Base-by-base conservation (phyloP, 2,797 vertebrate genomes). In the Zalophus californianus region DNA sequence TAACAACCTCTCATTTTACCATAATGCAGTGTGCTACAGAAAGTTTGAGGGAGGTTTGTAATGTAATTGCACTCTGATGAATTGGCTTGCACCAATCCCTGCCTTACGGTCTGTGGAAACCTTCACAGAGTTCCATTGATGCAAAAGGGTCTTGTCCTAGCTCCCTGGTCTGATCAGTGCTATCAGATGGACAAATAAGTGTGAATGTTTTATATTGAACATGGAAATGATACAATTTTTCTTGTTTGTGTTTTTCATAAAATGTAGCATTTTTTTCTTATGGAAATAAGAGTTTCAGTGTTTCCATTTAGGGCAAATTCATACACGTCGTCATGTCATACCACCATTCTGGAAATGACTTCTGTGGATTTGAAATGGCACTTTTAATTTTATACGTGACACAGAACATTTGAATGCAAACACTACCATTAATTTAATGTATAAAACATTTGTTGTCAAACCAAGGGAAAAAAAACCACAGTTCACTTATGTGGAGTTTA, bases 401-500 rank as follows among this genome's bases (percentile, higher is more conserved):
- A 94, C 96, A 96, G 95, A 98, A 97, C 96, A 97, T 98, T 98
- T 97, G 98, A 98, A 78, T 98, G 97, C 96, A 97, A 98, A 98
- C 98, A 98, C 98, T 98, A 98, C 98, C 97, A 94, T 98, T 98
- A 98, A 89, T 97, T 92, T 98, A 97, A 97, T 94, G 94, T 97
- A 97, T 96, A 96, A 98, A 98, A 98, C 96, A 91, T 98, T 97
- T 98, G 97, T 97, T 99, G 97, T 98, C 98, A 98, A 52, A 98
- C 97, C 98, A 99, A 99, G 98, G 99, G 98, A 97, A 86, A 86
- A 68, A 98, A 99, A 98, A 98, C 98, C 98, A 99, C 99, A 98
- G 94, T 96, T 98, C 97, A 98, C 94, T 98, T 99, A 98, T 98
- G 97, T 98, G 98, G 98, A 98, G 98, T 99, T 98, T 99, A 98